Conservation (phyloP, 2,113 vertebrate genomes). For the cattle (Bos taurus) region DNA sequence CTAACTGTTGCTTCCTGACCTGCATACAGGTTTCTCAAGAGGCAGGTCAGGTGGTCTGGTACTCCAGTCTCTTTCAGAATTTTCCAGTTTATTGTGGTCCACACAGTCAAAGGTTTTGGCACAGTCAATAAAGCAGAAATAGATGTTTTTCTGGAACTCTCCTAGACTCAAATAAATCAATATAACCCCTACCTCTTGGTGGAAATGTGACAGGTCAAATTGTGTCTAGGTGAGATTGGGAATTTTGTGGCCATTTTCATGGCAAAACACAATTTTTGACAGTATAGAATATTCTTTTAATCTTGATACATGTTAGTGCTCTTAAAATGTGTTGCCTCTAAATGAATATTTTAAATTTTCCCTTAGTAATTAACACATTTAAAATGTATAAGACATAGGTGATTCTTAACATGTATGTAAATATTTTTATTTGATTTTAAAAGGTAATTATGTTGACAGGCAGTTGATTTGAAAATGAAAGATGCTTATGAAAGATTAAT, state of each 20-base stretch:
- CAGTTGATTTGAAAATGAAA: conserved; percentile 61
- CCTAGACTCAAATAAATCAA: background rate
- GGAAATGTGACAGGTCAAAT: background rate
- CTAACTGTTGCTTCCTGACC: too few species aligned
- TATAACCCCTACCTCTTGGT: background rate
- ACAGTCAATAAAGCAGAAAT: too few species aligned
- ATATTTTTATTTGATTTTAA: conserved; percentile 77
- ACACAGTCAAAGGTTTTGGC: too few species aligned
- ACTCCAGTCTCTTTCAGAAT: too few species aligned
- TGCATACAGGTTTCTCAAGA: too few species aligned
- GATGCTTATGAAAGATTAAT: conserved; percentile 71
- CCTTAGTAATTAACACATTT: background rate
- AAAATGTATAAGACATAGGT: conserved; percentile 13
- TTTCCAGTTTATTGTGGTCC: too few species aligned
- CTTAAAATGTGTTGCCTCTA: background rate
- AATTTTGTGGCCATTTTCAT: background rate
- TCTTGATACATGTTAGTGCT: background rate
- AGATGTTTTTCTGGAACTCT: too few species aligned
- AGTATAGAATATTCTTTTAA: background rate
- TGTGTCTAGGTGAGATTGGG: background rate
- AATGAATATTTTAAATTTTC: background rate
- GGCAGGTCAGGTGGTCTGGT: too few species aligned
- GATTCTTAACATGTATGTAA: conserved; percentile 56
- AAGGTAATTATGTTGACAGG: conserved; percentile 72
- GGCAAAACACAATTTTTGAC: background rate